phyloP scores from a whole-genome alignment of 92 coral and sea anemone species.

The Epizoanthus rinbou region DNA sequence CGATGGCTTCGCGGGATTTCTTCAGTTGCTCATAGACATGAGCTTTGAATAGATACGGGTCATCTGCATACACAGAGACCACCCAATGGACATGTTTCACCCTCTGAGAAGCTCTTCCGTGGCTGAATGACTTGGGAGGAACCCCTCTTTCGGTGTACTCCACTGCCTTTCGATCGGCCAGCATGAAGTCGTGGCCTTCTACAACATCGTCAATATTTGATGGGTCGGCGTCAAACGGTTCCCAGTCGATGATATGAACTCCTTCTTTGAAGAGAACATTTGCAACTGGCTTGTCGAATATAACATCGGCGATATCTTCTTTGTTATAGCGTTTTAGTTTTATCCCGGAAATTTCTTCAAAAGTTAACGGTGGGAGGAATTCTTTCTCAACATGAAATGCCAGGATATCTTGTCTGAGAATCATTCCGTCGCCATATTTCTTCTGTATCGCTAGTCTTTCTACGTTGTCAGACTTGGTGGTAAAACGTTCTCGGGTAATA shows the following conservation, averaged over 20 bases:
- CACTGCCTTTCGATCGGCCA: slow-evolving; percentile 82
- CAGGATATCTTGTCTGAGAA: slow-evolving; percentile 83
- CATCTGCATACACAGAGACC: slow-evolving; percentile 85
- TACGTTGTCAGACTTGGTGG: slow-evolving; percentile 94
- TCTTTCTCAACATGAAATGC: slow-evolving; percentile 79
- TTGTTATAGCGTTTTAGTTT: slow-evolving; percentile 67
- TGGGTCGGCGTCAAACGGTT: slow-evolving; percentile 84
- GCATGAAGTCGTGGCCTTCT: slow-evolving; percentile 72
- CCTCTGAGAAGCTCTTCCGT: slow-evolving; percentile 89
- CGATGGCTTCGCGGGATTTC: slow-evolving; percentile 54
- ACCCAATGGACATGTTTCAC: slow-evolving; percentile 90
- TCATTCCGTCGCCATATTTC: slow-evolving; percentile 81
- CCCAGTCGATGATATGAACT: slow-evolving; percentile 91
- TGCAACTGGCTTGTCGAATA: slow-evolving; percentile 67
- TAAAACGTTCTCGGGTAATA: slow-evolving; percentile 88
- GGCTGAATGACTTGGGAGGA: slow-evolving; percentile 86
- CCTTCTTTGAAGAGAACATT: slow-evolving; percentile 76
- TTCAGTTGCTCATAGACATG: slow-evolving; percentile 83
- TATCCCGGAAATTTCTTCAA: slow-evolving; percentile 44
- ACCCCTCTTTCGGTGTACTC: slow-evolving; percentile 50
- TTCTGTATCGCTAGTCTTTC: slow-evolving; percentile 93
- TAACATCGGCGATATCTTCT: slow-evolving; percentile 51
- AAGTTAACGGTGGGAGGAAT: slow-evolving; percentile 23
- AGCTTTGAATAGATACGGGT: slow-evolving; percentile 74
- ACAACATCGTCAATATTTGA: slow-evolving; percentile 76